Evolutionary conservation across 64 coral and sea anemone species (phyloP).

Genomic region (Astreopora myriophthalma): DNA sequence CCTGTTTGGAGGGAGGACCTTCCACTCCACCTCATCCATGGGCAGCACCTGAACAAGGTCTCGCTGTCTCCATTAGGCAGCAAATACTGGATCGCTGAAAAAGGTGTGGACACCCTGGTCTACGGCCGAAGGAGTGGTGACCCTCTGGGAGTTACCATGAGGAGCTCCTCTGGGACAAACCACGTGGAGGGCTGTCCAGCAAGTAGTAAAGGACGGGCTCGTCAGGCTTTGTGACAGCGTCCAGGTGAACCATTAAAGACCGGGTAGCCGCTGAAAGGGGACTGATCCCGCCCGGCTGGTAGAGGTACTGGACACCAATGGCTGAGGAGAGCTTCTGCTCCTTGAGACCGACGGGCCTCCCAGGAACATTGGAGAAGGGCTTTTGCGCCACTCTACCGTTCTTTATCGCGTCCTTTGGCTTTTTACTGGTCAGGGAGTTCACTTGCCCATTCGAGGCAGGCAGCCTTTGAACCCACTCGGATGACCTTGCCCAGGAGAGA

Average conservation of each 20-base stretch:
- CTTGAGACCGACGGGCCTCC: slow-evolving; percentile 8
- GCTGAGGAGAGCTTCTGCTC: slow-evolving; percentile 39
- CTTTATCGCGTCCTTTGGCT: neutral
- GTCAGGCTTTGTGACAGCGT: slow-evolving; percentile 32
- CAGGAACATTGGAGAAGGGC: neutral
- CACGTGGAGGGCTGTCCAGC: neutral
- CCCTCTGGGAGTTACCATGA: neutral
- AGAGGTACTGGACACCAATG: slow-evolving; percentile 33
- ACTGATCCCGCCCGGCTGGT: slow-evolving; percentile 31
- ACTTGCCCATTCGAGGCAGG: slow-evolving; percentile 7
- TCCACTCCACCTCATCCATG: too few relatives aligned
- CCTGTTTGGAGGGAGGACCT: too few relatives aligned
- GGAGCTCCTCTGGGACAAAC: neutral
- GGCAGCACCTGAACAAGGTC: too few relatives aligned
- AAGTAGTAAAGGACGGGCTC: neutral
- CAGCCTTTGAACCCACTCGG: neutral
- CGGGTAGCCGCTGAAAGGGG: neutral
- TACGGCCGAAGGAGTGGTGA: too few relatives aligned
- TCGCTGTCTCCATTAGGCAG: too few relatives aligned
- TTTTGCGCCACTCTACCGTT: neutral
- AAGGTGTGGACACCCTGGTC: too few relatives aligned
- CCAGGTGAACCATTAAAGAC: neutral
- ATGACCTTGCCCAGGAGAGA: neutral
- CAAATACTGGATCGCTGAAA: too few relatives aligned
- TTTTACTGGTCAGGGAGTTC: neutral